Percentiles rank a stretch among this genome's conserved stretches.
Conservation (phyloP, 2,113 vertebrate species). For the Otocyon megalotis region DNA sequence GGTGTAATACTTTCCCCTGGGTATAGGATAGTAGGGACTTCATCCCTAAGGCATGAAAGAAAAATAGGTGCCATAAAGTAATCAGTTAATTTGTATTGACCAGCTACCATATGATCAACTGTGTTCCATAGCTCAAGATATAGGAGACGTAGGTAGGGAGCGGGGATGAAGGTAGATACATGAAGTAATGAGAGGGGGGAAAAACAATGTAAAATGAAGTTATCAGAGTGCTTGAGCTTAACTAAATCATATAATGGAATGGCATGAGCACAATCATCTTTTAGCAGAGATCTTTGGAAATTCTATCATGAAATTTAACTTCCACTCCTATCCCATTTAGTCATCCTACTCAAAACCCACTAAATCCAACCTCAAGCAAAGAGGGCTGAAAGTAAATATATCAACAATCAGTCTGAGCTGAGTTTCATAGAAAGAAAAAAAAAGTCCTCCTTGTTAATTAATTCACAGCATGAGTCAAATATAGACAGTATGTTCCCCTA, state of each 20-base stretch:
- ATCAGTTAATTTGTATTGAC: not conserved
- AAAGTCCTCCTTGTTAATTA: not conserved
- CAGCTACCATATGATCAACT: not conserved
- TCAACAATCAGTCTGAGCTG: not conserved
- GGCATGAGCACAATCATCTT: not conserved
- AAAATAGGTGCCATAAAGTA: not conserved
- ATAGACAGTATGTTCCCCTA: not conserved
- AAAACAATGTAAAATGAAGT: not conserved
- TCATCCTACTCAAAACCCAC: not conserved
- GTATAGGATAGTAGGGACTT: not conserved
- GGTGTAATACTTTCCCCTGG: not conserved
- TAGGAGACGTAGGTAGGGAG: not conserved
- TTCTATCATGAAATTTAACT: conserved; percentile 28
- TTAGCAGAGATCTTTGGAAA: not conserved
- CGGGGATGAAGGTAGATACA: fast-evolving
- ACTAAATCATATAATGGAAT: not conserved
- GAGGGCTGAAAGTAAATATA: not conserved
- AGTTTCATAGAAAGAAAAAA: not conserved
- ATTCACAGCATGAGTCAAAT: not conserved
- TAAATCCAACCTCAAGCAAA: not conserved
- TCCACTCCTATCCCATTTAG: not conserved
- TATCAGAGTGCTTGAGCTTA: not conserved
- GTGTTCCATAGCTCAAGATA: not conserved
- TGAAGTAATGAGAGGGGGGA: not conserved
- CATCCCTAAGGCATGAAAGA: not conserved